Conservation (phyloP, 2,888 invertebrate genomes). For the Ophion slaviceki region DNA sequence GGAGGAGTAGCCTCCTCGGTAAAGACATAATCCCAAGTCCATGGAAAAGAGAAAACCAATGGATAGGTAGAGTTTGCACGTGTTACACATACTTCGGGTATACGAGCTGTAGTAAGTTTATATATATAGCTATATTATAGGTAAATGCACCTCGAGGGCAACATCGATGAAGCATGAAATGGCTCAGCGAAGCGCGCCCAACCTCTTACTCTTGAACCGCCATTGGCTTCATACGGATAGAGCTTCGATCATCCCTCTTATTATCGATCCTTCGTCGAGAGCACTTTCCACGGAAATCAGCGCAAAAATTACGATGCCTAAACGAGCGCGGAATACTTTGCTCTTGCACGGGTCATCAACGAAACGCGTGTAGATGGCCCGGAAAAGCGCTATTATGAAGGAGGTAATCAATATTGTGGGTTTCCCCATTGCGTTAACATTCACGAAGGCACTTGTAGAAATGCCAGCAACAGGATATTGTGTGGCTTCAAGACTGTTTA, state of each 20-base stretch:
- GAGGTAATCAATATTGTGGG: conserved; percentile 2
- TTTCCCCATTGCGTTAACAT: neutral
- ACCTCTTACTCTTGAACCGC: conserved; percentile 28
- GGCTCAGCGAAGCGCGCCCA: conserved; percentile 39
- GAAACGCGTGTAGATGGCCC: neutral
- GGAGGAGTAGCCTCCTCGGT: neutral
- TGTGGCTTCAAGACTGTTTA: neutral
- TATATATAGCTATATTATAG: conserved; percentile 2
- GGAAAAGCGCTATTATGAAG: neutral
- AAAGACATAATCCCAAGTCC: conserved; percentile 20
- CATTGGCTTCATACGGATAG: conserved; percentile 17
- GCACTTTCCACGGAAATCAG: conserved; percentile 36
- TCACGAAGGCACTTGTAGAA: conserved; percentile 13
- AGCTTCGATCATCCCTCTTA: conserved; percentile 45
- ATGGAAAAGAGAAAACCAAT: conserved; percentile 1
- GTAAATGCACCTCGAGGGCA: conserved; percentile 19
- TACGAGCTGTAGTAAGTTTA: conserved; percentile 22
- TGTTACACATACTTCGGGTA: conserved; percentile 8
- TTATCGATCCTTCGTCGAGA: conserved; percentile 33
- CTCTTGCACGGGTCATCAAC: neutral
- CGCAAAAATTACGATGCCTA: conserved; percentile 20
- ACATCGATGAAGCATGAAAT: conserved; percentile 61
- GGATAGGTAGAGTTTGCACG: conserved; percentile 8
- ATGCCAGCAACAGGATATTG: neutral
- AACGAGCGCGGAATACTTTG: neutral